Base-by-base conservation (phyloP, 2,888 invertebrate species). In the Pristionchus mayeri region DNA sequence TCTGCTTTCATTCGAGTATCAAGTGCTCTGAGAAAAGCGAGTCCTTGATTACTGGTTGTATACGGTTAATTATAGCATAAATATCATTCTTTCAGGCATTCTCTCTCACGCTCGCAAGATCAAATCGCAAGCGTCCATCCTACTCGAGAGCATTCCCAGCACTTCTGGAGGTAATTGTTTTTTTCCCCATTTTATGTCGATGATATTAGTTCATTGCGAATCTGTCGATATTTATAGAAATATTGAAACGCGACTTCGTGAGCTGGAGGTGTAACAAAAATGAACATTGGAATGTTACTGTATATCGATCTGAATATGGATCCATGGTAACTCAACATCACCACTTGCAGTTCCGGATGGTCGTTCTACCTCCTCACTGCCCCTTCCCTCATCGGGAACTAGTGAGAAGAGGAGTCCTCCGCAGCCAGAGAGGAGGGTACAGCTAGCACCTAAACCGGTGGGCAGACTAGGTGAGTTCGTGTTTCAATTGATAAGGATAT, bases 21-120 rank as follows among this genome's bases (percentile, higher is more conserved):
- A 4, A n/a, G n/a, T n/a, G n/a, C n/a, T n/a, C n/a, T n/a, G n/a
- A n/a, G n/a, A n/a, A n/a, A n/a, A n/a, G n/a, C n/a, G n/a, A n/a
- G n/a, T n/a, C n/a, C n/a, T n/a, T n/a, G n/a, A n/a, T n/a, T n/a
- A n/a, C n/a, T n/a, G n/a, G n/a, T n/a, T n/a, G n/a, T n/a, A n/a
- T n/a, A n/a, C n/a, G n/a, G n/a, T n/a, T n/a, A n/a, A n/a, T n/a
- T n/a, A n/a, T n/a, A n/a, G n/a, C n/a, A n/a, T n/a, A n/a, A n/a
- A n/a, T n/a, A n/a, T n/a, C n/a, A n/a, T n/a, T 3, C 11, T 34
- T 63, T 63, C 80, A 80, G 80, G 80, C 11, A 34, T 80, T n/a
- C 80, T 80, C 24, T 80, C 80, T 6, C 80, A 80, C 16, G 80
- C 80, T 21, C 80, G 80, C 37, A 80, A 80, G 57, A 37, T 80